Evolutionary conservation across 2,113 vertebrate genomes (phyloP).

Genomic region (Cyprinodon brontotheroides): DNA sequence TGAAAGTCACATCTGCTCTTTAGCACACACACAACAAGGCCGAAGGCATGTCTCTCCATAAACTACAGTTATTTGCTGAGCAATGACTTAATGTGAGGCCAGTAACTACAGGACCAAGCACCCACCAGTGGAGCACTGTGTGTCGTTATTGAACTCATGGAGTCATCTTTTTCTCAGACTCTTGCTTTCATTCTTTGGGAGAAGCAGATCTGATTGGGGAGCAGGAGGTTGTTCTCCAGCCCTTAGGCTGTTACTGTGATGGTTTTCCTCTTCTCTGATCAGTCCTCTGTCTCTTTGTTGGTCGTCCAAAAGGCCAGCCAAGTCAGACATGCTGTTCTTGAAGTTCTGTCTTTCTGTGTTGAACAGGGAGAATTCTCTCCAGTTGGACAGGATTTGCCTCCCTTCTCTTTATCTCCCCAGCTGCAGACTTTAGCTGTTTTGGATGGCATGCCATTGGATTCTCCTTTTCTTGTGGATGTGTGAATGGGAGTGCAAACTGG

Average conservation of each 20-base stretch:
- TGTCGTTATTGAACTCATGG: constrained; percentile 42
- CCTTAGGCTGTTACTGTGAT: constrained; percentile 59
- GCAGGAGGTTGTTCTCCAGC: constrained; percentile 60
- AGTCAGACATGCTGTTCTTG: constrained; percentile 64
- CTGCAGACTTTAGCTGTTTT: constrained; percentile 61
- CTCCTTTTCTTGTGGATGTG: constrained; percentile 35
- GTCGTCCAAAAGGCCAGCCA: constrained; percentile 62
- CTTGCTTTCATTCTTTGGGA: constrained; percentile 56
- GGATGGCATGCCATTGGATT: constrained; percentile 48
- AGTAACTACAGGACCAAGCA: constrained; percentile 12
- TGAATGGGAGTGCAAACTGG: constrained; percentile 42
- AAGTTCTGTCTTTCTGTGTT: constrained; percentile 62
- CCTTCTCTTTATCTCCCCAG: constrained; percentile 61
- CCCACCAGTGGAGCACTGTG: constrained; percentile 27
- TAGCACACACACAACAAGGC: constrained; percentile 17
- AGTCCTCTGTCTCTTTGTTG: constrained; percentile 66
- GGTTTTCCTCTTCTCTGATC: constrained; percentile 61
- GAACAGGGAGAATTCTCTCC: constrained; percentile 61
- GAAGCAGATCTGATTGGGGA: constrained; percentile 46
- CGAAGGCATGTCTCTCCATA: background rate
- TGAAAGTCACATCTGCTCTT: constrained; percentile 27
- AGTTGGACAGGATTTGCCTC: constrained; percentile 68
- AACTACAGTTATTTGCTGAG: constrained; percentile 14
- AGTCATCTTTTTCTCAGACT: constrained; percentile 47
- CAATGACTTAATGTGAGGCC: constrained; percentile 9